Percentiles rank a stretch among this genome's conserved stretches.
Conservation (phyloP, 2,888 invertebrate species). For the Balanococcus diminutus region DNA sequence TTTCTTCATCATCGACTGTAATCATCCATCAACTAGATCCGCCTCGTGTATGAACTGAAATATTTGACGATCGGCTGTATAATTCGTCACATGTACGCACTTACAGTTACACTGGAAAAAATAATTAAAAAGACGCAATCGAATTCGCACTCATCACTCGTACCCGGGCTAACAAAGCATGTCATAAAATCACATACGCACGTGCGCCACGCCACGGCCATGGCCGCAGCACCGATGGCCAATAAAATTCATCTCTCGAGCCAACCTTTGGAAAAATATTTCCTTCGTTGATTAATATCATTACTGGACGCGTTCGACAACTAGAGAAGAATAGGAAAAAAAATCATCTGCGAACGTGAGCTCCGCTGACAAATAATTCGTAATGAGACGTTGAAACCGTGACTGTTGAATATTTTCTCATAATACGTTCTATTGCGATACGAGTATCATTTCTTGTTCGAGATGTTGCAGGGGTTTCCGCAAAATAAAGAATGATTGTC, state of each 20-base stretch:
- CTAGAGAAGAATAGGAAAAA: not conserved
- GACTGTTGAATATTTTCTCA: not conserved
- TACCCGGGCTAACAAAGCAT: not conserved
- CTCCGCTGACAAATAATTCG: constrained; percentile 11
- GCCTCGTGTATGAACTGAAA: not conserved
- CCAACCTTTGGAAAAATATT: not conserved
- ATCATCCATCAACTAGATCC: constrained; percentile 17
- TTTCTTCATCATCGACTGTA: not conserved
- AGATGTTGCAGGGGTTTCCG: not conserved
- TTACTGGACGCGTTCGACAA: not conserved
- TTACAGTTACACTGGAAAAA: not conserved
- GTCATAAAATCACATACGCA: not conserved
- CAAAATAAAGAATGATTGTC: not conserved
- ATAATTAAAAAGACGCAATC: constrained; percentile 23
- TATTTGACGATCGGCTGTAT: not conserved
- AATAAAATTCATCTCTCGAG: not conserved
- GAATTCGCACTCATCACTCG: not conserved
- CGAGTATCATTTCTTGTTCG: not conserved
- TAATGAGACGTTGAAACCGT: constrained; percentile 21
- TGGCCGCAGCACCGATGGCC: not conserved
- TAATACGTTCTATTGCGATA: not conserved
- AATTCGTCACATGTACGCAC: constrained; percentile 31
- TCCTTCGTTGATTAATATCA: constrained; percentile 18
- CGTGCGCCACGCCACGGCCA: not conserved
- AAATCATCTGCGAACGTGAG: constrained; percentile 4